Evolutionary conservation across 2,113 vertebrate genomes (phyloP).

Genomic region (Astatoreochromis straeleni): DNA sequence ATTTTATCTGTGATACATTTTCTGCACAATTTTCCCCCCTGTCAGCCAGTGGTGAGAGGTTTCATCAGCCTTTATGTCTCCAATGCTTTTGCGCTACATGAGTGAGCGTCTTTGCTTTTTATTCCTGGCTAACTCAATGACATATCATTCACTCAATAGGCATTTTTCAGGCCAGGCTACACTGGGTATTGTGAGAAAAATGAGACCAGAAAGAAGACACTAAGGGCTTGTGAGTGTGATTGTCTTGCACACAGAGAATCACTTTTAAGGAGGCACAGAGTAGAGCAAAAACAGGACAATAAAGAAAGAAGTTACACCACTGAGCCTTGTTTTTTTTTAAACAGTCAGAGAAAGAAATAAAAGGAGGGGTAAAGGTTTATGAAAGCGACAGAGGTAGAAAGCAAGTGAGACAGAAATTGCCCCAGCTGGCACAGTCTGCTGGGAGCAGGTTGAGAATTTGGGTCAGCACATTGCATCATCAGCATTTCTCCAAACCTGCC

Average conservation of each 20-base stretch:
- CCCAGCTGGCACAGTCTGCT: constrained; percentile 74
- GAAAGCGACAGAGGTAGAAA: constrained; percentile 7
- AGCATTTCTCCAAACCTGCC: constrained; percentile 79
- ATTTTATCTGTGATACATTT: constrained; percentile 19
- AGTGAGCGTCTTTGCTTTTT: constrained; percentile 22
- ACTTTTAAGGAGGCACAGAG: background rate
- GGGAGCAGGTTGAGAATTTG: constrained; percentile 79
- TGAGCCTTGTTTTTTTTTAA: background rate
- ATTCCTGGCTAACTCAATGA: constrained; percentile 13
- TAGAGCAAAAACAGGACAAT: background rate
- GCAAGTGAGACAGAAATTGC: constrained; percentile 23
- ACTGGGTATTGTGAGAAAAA: background rate
- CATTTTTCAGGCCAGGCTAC: background rate
- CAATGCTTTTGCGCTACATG: background rate
- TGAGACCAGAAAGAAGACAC: background rate
- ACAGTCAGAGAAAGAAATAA: background rate
- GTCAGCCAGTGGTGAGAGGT: constrained; percentile 23
- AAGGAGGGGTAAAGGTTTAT: constrained; percentile 11
- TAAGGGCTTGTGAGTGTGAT: background rate
- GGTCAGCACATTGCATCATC: constrained; percentile 83
- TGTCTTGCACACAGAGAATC: background rate
- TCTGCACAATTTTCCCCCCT: constrained; percentile 9
- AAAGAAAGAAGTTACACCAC: background rate
- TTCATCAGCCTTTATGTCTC: constrained; percentile 40
- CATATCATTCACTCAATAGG: constrained; percentile 8